A percentile compares a stretch with the other conserved stretches of the same genome.
Evolutionary conservation across 2,113 vertebrate species (phyloP).

Genomic region (Urocitellus parryii): DNA sequence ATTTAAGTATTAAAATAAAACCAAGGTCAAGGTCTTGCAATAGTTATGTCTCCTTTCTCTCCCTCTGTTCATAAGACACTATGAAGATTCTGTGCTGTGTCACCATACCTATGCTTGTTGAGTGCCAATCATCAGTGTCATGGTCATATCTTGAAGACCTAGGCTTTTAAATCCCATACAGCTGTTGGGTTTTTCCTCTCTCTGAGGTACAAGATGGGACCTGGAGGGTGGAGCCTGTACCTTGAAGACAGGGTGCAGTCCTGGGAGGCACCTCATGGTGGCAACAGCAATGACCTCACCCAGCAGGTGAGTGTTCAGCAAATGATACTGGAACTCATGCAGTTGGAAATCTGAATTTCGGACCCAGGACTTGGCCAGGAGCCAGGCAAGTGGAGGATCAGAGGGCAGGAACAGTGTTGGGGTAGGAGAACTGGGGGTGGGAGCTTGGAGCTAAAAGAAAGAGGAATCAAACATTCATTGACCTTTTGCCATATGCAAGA

Average conservation of each 20-base stretch:
- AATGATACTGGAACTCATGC: slow-evolving; percentile 89
- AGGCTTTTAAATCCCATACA: too few relatives aligned
- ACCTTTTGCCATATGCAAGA: background rate
- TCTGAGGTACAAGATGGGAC: background rate
- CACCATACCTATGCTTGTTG: background rate
- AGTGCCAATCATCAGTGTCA: background rate
- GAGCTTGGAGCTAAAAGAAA: slow-evolving; percentile 68
- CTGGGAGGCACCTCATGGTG: slow-evolving; percentile 89
- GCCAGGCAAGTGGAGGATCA: slow-evolving; percentile 87
- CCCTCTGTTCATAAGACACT: background rate
- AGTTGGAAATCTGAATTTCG: slow-evolving; percentile 91
- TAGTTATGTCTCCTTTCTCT: background rate
- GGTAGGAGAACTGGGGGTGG: slow-evolving; percentile 36
- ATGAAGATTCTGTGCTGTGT: background rate
- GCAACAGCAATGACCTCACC: slow-evolving; percentile 89
- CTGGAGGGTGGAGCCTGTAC: slow-evolving; percentile 71
- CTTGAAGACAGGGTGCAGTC: slow-evolving; percentile 90
- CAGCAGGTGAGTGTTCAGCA: slow-evolving; percentile 90
- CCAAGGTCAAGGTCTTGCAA: background rate
- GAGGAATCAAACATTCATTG: background rate
- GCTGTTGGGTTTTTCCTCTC: background rate
- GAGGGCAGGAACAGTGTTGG: slow-evolving; percentile 86
- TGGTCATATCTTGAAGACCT: background rate
- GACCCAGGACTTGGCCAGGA: slow-evolving; percentile 91
- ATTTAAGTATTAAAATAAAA: background rate